These are phyloP conservation scores for Dryoscopus gambensis DNA, from an alignment of 2,113 vertebrate species.

Conservation along the genomic window DNA sequence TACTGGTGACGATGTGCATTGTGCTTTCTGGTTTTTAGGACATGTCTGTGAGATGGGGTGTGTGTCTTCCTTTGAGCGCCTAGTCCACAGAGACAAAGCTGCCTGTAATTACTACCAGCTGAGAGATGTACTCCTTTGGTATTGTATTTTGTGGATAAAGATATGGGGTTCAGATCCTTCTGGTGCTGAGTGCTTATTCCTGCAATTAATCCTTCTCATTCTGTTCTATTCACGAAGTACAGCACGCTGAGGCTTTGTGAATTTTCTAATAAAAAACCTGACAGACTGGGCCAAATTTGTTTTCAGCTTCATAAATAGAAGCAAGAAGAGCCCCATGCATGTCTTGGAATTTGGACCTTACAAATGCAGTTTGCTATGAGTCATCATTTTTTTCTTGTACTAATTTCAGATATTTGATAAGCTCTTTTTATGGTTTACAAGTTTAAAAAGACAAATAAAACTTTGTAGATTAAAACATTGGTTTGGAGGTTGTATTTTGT, in stretches of 20 bases:
- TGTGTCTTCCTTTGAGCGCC: neutral
- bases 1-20: neutral
- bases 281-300: conserved; percentile 27
- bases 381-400: conserved; percentile 49
- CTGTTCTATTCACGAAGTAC: neutral
- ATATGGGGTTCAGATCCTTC: neutral
- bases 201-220: neutral
- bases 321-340: neutral
- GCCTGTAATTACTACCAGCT: neutral
- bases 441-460: conserved; percentile 62
- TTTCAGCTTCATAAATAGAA: conserved; percentile 6
- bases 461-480: conserved; percentile 46
- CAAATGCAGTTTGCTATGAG: conserved; percentile 28
- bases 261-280: neutral
- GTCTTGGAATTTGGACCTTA: conserved; percentile 36
- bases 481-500: conserved; percentile 50
- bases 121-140: neutral
- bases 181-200: neutral
- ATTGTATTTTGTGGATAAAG: neutral
- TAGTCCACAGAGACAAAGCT: neutral
- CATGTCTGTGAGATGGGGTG: neutral
- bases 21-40: neutral
- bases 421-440: conserved; percentile 64
- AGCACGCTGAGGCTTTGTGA: neutral
- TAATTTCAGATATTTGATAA: conserved; percentile 61